Percentiles rank a stretch among this genome's conserved stretches.
phyloP scores from a whole-genome alignment of 2,888 invertebrate species.

The Julus scanicus region DNA sequence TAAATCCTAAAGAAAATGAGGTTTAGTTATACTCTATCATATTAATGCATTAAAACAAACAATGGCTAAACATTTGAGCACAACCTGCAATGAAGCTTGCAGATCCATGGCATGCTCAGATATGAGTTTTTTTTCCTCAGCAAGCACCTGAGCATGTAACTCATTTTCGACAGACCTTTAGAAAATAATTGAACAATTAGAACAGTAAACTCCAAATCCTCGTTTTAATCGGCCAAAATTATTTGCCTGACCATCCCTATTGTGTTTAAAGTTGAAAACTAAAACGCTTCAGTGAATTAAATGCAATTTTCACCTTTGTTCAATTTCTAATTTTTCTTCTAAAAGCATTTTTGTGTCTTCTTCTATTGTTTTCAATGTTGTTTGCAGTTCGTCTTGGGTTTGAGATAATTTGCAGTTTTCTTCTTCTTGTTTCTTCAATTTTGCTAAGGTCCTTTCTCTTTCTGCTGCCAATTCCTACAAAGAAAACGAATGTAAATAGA shows the following conservation, averaged over 20 bases:
- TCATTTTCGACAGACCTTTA: slow-evolving; percentile 54
- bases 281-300: no score
- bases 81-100: slow-evolving; percentile 64
- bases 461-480: slow-evolving; percentile 65
- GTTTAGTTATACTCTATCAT: not conserved
- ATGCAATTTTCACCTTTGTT: slow-evolving; percentile 49
- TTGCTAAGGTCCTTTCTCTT: slow-evolving; percentile 64
- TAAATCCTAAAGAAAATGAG: slow-evolving; percentile 63
- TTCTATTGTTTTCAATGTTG: slow-evolving; percentile 65
- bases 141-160: slow-evolving; percentile 63
- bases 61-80: not conserved
- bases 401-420: slow-evolving; percentile 66
- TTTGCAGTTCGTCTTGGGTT: slow-evolving; percentile 64
- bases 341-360: slow-evolving; percentile 64
- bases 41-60: not conserved
- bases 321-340: slow-evolving; percentile 64
- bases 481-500: slow-evolving; percentile 20
- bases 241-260: not conserved
- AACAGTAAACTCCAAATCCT: not conserved
- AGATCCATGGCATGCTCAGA: slow-evolving; percentile 67
- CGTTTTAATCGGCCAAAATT: not conserved
- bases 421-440: slow-evolving; percentile 63
- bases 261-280: no score
- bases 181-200: not conserved
- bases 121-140: slow-evolving; percentile 67